Evolutionary conservation across 2,888 invertebrate species (phyloP), one percentile per base, ranked within the genome.

Genomic region (Amblyteles armatorius): DNA sequence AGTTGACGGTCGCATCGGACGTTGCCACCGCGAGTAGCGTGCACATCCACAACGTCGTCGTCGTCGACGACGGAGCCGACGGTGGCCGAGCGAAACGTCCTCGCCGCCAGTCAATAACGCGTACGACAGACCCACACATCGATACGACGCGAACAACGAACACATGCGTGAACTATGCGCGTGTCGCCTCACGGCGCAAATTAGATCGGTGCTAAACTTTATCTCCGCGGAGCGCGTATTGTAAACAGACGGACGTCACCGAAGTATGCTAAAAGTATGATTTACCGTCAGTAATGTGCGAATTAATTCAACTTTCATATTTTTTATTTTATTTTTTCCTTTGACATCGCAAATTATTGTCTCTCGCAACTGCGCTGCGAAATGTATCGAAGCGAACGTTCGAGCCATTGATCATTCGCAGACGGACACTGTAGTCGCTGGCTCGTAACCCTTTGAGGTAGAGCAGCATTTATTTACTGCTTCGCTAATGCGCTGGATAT

Each of bases 1-100:
- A 90, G 90, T 90, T 91, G 90, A 88, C 89, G 90, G 88, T 89
- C 90, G 88, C 85, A 86, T 88, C 89, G 91, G 90, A 88, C 90
- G 85, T 90, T 91, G 90, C 83, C 91, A 90, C 88, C 88, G 78
- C 73, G 80, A 65, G 88, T 87, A 50, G 48, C 73, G 50, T 73
- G 44, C 57, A 71, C 40, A 55, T 50, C 52, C 16, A 79, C 63
- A 78, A 63, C 57, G 65, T 50, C 29, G 36, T 48, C 1, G 52
- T 52, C 67, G 48, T 74, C 50, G 44, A 22, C n/a, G n/a, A 36
- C 36, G 33, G 7, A 13, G 33, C 36, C 67, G 68, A 69, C 63
- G 69, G 60, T 74, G 81, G 68, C 60, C 33, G 74, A 22, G 52
- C 50, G 50, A 68, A 63, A 63, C 63, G 57, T 73, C 55, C 57